Conservation (phyloP, 2,113 vertebrate species). For the Toxotes jaculatrix region DNA sequence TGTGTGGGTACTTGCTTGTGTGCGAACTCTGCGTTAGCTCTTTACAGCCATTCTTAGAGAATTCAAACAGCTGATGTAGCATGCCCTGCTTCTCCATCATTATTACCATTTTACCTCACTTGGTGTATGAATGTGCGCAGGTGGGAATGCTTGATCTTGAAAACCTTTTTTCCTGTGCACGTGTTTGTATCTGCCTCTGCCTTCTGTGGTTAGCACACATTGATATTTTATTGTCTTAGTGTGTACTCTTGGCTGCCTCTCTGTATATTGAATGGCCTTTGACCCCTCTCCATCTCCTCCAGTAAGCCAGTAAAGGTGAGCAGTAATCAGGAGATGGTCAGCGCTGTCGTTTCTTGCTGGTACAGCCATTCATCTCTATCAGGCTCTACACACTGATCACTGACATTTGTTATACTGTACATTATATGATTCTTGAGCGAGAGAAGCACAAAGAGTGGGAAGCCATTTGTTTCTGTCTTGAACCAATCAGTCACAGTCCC, state of each 20-base stretch:
- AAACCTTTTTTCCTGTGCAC: background rate
- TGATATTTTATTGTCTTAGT: constrained; percentile 11
- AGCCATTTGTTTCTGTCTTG: constrained; percentile 56
- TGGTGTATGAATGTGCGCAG: background rate
- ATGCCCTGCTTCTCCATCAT: constrained; percentile 2
- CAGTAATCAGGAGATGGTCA: constrained; percentile 80
- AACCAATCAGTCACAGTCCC: constrained; percentile 41
- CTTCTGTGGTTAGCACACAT: constrained; percentile 18
- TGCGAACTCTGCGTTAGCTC: constrained; percentile 25
- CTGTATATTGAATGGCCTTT: constrained; percentile 63
- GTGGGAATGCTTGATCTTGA: constrained; percentile 13
- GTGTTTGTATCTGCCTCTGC: background rate
- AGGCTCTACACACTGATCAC: constrained; percentile 42
- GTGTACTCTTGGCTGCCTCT: constrained; percentile 11
- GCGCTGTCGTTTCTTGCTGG: constrained; percentile 59
- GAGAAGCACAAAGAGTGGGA: background rate
- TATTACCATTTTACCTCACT: background rate
- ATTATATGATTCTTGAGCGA: constrained; percentile 23
- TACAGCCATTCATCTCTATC: constrained; percentile 68
- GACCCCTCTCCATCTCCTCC: constrained; percentile 64
- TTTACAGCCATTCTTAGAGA: constrained; percentile 19
- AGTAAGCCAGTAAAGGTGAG: constrained; percentile 78
- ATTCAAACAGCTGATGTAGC: constrained; percentile 30
- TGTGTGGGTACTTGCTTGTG: background rate
- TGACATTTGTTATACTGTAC: constrained; percentile 41